These are phyloP conservation scores for Gastrophryne carolinensis DNA, from an alignment of 2,797 vertebrate species.

Conservation along the genomic window DNA sequence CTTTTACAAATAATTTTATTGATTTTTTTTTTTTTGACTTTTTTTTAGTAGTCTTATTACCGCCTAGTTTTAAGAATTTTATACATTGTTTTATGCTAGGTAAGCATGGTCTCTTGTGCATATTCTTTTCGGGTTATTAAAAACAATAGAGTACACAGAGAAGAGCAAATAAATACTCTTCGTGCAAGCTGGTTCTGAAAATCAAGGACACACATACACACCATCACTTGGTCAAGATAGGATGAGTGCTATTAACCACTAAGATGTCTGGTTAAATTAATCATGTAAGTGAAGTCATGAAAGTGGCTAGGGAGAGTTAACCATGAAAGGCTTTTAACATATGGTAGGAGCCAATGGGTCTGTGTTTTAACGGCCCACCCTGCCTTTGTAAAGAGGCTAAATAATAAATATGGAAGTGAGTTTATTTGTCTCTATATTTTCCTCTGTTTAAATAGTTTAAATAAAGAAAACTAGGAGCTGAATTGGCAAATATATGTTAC, in stretches of 20 bases:
- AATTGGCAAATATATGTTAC: too few species aligned
- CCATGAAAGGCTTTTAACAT: neutral
- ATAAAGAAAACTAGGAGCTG: too few species aligned
- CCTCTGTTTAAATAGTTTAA: too few species aligned
- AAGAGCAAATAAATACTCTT: neutral
- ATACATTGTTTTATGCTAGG: conserved; percentile 20
- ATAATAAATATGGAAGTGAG: too few species aligned
- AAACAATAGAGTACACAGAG: neutral
- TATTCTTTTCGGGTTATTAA: conserved; percentile 15
- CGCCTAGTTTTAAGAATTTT: conserved; percentile 31
- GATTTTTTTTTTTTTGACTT: conserved; percentile 45
- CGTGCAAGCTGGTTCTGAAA: neutral
- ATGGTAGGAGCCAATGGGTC: neutral
- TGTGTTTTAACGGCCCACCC: too few species aligned
- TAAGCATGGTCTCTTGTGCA: conserved; percentile 24
- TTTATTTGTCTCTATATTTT: too few species aligned
- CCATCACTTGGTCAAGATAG: too few species aligned
- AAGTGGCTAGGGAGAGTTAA: neutral
- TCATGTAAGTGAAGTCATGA: neutral
- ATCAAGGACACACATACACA: too few species aligned
- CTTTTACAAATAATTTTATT: conserved; percentile 37
- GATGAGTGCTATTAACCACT: too few species aligned
- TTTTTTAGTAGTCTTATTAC: conserved; percentile 42
- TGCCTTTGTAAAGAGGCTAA: too few species aligned
- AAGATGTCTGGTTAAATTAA: too few species aligned